phyloP scores from a whole-genome alignment of 2,113 vertebrate species.

The Percopsis transmontana region DNA sequence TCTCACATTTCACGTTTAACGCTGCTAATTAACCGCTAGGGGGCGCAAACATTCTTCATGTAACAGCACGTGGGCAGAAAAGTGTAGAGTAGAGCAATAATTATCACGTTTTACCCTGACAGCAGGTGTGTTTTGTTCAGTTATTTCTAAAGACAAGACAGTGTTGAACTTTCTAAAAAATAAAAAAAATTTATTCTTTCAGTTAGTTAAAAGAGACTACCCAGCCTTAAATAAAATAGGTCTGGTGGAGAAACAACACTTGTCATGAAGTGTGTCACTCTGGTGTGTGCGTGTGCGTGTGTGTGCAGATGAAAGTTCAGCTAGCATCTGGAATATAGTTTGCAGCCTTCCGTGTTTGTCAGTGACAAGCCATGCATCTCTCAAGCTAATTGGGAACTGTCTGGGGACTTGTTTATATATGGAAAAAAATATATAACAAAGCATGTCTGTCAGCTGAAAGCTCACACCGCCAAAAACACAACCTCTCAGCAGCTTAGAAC shows the following conservation, averaged over 20 bases:
- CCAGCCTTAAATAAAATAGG: not conserved
- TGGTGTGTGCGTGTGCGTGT: not conserved
- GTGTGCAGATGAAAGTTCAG: constrained; percentile 23
- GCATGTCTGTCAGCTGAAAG: no score
- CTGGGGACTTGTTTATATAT: not conserved
- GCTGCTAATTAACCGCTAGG: constrained; percentile 37
- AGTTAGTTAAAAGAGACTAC: not conserved
- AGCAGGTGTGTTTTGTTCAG: not conserved
- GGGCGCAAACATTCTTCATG: constrained; percentile 28
- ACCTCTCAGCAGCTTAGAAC: no score
- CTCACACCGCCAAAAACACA: no score
- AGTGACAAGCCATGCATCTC: constrained; percentile 13
- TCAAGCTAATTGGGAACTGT: constrained; percentile 20
- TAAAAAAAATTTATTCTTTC: not conserved
- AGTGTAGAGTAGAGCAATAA: not conserved
- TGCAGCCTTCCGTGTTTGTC: constrained; percentile 28
- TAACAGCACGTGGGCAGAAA: not conserved
- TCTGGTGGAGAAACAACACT: constrained; percentile 17
- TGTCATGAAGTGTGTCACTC: constrained; percentile 24
- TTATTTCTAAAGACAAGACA: not conserved
- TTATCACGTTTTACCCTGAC: not conserved
- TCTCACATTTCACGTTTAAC: no score
- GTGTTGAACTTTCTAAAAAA: not conserved
- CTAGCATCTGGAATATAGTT: constrained; percentile 23
- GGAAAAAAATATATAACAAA: constrained; percentile 19